These are phyloP conservation scores for Bothrops jararaca DNA, from an alignment of 2,113 vertebrate species.

Conservation along the genomic window DNA sequence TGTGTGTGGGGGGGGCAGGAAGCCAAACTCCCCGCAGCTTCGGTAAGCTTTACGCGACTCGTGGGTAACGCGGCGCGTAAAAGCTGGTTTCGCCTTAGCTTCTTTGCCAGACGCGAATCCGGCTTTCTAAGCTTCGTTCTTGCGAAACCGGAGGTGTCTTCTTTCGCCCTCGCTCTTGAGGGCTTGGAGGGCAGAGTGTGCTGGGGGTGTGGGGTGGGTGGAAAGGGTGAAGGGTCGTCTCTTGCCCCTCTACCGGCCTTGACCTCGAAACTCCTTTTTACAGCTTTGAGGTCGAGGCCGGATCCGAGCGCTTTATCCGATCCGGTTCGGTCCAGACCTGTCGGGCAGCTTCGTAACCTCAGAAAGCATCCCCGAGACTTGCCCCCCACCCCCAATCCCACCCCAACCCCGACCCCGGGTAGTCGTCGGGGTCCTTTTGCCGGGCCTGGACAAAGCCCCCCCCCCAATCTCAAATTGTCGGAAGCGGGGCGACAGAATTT, in stretches of 20 bases:
- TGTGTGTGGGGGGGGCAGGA: neutral
- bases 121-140: neutral
- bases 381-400: too few species aligned
- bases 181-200: neutral
- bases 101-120: neutral
- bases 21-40: neutral
- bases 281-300: neutral
- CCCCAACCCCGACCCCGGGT: neutral
- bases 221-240: neutral
- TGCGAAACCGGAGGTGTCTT: neutral
- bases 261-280: neutral
- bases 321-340: neutral
- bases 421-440: neutral
- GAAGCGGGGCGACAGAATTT: neutral
- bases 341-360: neutral
- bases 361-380: neutral
- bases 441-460: neutral
- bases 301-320: neutral
- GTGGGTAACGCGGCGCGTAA: neutral
- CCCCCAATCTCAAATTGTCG: neutral
- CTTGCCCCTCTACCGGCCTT: neutral
- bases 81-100: neutral
- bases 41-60: neutral
- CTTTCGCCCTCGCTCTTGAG: neutral
- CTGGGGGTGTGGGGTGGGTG: too few species aligned